Percentiles rank a stretch among this genome's conserved stretches.
These are phyloP conservation scores for Dasysyrphus albostriatus DNA, from an alignment of 2,888 invertebrate species.

Conservation along the genomic window DNA sequence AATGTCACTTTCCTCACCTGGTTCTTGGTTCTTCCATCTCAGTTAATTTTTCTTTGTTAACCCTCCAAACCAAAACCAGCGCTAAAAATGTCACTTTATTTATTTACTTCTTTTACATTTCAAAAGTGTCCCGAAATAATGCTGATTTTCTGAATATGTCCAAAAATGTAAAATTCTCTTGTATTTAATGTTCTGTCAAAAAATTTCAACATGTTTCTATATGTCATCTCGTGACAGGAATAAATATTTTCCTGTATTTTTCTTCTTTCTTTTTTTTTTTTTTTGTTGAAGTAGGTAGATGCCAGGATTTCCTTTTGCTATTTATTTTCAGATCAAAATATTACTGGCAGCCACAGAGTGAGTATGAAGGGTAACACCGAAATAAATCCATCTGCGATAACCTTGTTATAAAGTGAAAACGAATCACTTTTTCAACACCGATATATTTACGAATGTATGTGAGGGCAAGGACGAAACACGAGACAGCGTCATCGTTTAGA, in stretches of 20 bases:
- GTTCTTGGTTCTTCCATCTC: too few species aligned
- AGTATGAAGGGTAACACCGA: neutral
- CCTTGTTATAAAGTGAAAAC: conserved; percentile 20
- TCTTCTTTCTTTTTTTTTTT: neutral
- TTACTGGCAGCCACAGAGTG: conserved; percentile 8
- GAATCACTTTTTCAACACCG: neutral
- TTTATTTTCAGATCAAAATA: conserved; percentile 58
- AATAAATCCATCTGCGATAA: conserved; percentile 27
- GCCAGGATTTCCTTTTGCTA: conserved; percentile 37
- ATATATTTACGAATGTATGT: neutral
- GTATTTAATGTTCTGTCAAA: neutral
- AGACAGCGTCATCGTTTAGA: conserved; percentile 8
- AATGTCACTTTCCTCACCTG: too few species aligned
- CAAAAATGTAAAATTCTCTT: too few species aligned
- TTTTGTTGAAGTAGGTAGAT: conserved; percentile 1
- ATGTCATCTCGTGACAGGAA: conserved; percentile 8
- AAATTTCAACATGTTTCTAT: neutral
- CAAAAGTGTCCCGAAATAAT: too few species aligned
- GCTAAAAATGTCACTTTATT: too few species aligned
- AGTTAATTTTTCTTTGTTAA: too few species aligned
- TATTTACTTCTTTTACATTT: too few species aligned
- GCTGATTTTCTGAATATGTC: neutral
- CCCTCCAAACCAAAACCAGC: too few species aligned
- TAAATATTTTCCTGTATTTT: neutral
- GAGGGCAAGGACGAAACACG: neutral